Conservation (phyloP, 2,888 invertebrate species). For the Agrotis segetum region DNA sequence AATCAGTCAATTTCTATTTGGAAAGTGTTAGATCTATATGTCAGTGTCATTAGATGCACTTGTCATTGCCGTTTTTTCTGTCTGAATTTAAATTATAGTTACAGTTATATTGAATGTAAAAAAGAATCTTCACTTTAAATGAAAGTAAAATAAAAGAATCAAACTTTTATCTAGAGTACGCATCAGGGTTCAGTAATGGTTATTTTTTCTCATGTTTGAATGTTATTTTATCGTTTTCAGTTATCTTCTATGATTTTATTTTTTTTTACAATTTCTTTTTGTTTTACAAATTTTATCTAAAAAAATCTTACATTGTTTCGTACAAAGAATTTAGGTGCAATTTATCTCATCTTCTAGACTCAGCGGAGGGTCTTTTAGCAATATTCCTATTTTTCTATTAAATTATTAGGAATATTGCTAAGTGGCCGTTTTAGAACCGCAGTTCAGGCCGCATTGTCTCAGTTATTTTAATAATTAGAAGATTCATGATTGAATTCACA, state of each 20-base stretch:
- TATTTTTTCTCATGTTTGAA: not conserved
- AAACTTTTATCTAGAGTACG: not conserved
- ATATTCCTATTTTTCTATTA: too few species aligned
- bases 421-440: too few species aligned
- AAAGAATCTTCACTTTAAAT: conserved; percentile 19
- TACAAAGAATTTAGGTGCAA: too few species aligned
- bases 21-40: conserved; percentile 29
- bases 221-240: not conserved
- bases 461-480: too few species aligned
- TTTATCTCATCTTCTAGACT: too few species aligned
- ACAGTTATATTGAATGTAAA: conserved; percentile 23
- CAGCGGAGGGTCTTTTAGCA: too few species aligned
- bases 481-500: not conserved
- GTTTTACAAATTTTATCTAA: too few species aligned
- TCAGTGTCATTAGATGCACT: conserved; percentile 14
- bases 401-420: too few species aligned
- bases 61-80: conserved; percentile 27
- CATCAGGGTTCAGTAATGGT: not conserved
- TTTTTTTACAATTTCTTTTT: too few species aligned
- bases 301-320: too few species aligned
- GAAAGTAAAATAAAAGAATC: conserved; percentile 8
- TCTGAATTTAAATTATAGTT: conserved; percentile 21
- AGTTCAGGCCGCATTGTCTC: too few species aligned
- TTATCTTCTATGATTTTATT: too few species aligned
- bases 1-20: conserved; percentile 11